These are phyloP conservation scores for Lonchura striata DNA, from an alignment of 2,113 vertebrate genomes.

Conservation along the genomic window DNA sequence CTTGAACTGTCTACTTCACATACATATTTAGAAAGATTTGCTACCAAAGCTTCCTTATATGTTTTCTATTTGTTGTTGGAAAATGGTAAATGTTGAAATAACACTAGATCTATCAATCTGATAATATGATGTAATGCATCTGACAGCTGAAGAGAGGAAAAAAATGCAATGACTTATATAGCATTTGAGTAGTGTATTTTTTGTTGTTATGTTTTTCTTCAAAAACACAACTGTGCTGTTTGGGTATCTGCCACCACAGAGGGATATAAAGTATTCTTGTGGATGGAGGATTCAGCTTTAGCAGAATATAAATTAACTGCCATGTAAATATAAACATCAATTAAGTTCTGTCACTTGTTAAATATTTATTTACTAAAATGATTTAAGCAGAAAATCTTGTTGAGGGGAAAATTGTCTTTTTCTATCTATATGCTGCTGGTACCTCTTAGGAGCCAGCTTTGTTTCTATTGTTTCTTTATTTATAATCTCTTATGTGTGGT, in stretches of 20 bases:
- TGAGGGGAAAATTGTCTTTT: conserved; percentile 56
- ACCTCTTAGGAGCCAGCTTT: conserved; percentile 27
- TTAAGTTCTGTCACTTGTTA: conserved; percentile 74
- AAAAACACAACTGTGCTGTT: conserved; percentile 72
- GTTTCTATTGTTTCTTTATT: conserved; percentile 44
- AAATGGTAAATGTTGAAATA: conserved; percentile 78
- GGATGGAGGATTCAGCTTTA: conserved; percentile 65
- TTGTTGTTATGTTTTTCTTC: conserved; percentile 67
- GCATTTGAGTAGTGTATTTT: conserved; percentile 65
- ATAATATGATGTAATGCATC: conserved; percentile 74
- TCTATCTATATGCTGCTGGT: conserved; percentile 7
- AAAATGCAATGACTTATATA: conserved; percentile 72
- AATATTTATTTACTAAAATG: conserved; percentile 76
- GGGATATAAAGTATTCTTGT: conserved; percentile 73
- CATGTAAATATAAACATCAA: conserved; percentile 75
- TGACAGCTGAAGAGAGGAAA: conserved; percentile 70
- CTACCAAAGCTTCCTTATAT: conserved; percentile 80
- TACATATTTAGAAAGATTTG: conserved; percentile 90
- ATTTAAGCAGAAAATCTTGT: conserved; percentile 68
- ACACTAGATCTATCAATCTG: conserved; percentile 76
- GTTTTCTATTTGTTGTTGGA: conserved; percentile 76
- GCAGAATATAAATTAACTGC: conserved; percentile 76
- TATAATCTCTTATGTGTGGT: conserved; percentile 21
- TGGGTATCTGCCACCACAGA: conserved; percentile 70
- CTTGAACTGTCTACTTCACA: conserved; percentile 81